Evolutionary conservation across 2,888 invertebrate species (phyloP).

Genomic region (Oscheius myriophilus): DNA sequence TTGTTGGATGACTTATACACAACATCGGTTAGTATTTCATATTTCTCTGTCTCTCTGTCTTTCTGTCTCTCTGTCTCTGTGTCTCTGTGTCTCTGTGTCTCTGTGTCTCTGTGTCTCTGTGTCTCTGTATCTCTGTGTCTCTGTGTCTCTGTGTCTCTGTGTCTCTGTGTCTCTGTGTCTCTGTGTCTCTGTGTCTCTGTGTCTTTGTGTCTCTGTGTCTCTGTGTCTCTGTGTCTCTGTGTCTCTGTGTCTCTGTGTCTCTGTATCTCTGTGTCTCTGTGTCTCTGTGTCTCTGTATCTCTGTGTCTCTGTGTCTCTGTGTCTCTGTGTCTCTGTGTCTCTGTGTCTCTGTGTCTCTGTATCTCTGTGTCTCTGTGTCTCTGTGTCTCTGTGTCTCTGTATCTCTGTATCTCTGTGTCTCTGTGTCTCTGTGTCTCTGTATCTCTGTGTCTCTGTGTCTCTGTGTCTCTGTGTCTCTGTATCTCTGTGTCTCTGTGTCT

Average conservation of each 20-base stretch:
- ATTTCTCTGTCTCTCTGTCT: neutral
- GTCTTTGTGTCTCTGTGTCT: no score
- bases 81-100: no score
- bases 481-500: no score
- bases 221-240: no score
- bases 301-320: no score
- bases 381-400: neutral
- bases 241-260: neutral
- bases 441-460: neutral
- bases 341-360: no score
- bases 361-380: neutral
- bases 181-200: neutral
- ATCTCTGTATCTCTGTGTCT: neutral
- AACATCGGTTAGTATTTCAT: conserved; percentile 76
- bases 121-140: neutral
- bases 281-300: neutral
- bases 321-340: neutral
- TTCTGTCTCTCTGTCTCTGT: neutral
- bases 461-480: neutral
- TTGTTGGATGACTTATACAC: conserved; percentile 95
- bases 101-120: neutral
- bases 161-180: neutral
- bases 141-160: neutral
- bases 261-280: neutral
- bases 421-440: neutral